Percentiles rank a stretch among this genome's conserved stretches.
phyloP scores from a whole-genome alignment of 1,140 invertebrate species.

The Drosophila baimaii region DNA sequence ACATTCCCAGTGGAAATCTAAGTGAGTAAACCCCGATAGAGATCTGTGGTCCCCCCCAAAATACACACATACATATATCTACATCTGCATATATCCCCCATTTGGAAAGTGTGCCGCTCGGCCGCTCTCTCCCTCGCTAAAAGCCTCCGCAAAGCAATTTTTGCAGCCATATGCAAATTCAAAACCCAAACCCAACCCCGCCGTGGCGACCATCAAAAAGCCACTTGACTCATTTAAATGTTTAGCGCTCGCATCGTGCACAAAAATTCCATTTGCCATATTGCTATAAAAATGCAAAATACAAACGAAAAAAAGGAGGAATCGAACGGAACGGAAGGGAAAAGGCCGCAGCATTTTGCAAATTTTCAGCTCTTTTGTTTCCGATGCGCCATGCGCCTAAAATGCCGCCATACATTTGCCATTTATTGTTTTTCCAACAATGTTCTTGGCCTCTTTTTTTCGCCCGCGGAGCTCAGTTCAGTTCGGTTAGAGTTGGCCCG shows the following conservation, averaged over 20 bases:
- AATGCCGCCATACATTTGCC: conserved; percentile 80
- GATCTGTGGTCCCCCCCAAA: no score
- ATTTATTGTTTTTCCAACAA: conserved; percentile 81
- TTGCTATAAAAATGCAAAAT: conserved; percentile 79
- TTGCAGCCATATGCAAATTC: conserved; percentile 67
- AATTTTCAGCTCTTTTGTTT: conserved; percentile 77
- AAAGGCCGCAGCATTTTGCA: conserved; percentile 61
- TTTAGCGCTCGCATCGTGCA: conserved; percentile 59
- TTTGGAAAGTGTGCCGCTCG: conserved; percentile 26
- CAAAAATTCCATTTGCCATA: conserved; percentile 77
- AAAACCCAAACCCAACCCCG: background rate
- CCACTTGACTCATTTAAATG: conserved; percentile 76
- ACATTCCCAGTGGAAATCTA: conserved; percentile 93
- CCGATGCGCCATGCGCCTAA: conserved; percentile 67
- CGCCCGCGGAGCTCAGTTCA: conserved; percentile 20
- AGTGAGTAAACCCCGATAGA: conserved; percentile 84
- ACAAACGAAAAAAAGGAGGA: conserved; percentile 27
- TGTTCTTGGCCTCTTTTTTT: conserved; percentile 56
- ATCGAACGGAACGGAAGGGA: conserved; percentile 13
- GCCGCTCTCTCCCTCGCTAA: conserved; percentile 6
- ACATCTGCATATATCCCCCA: conserved; percentile 19
- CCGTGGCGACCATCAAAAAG: conserved; percentile 54
- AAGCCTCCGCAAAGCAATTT: conserved; percentile 40
- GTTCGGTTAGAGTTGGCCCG: conserved; percentile 34
- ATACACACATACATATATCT: no score